phyloP scores from a whole-genome alignment of 1,140 invertebrate genomes.

The Periplaneta americana region DNA sequence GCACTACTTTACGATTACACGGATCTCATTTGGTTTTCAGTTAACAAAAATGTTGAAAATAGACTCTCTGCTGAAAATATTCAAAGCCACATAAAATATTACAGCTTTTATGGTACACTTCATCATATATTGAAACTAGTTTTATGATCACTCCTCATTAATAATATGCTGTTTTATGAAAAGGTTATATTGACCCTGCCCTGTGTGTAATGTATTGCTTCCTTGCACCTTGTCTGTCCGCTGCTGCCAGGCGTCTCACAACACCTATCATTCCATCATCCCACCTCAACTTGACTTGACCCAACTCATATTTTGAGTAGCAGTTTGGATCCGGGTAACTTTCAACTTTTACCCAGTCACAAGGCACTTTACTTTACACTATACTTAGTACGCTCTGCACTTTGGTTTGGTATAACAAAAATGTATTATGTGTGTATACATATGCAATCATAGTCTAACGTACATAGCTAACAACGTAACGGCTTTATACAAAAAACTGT shows the following conservation, averaged over 20 bases:
- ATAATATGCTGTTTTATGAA: slow-evolving; percentile 2
- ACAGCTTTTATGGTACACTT: too few species aligned
- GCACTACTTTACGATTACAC: too few species aligned
- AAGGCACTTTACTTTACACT: slow-evolving; percentile 21
- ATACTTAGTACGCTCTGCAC: slow-evolving; percentile 17
- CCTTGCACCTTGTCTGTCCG: slow-evolving; percentile 2
- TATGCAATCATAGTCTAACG: background rate
- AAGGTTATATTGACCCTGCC: background rate
- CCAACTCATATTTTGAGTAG: slow-evolving; percentile 9
- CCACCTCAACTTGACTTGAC: background rate
- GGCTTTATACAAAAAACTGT: slow-evolving; percentile 8
- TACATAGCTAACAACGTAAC: slow-evolving; percentile 6
- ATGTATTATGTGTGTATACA: background rate
- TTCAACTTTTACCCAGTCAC: slow-evolving; percentile 14
- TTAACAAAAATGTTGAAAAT: too few species aligned
- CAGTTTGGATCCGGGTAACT: slow-evolving; percentile 10
- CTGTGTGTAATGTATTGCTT: slow-evolving; percentile 14
- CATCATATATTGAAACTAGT: background rate
- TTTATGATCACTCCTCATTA: background rate
- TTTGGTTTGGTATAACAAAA: slow-evolving; percentile 15
- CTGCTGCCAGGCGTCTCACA: slow-evolving; percentile 8
- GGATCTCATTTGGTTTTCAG: too few species aligned
- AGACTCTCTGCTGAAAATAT: too few species aligned
- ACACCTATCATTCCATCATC: background rate
- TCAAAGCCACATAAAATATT: too few species aligned